These are phyloP conservation scores for Berghia stephanieae DNA, from an alignment of 1,140 invertebrate genomes.

Conservation along the genomic window DNA sequence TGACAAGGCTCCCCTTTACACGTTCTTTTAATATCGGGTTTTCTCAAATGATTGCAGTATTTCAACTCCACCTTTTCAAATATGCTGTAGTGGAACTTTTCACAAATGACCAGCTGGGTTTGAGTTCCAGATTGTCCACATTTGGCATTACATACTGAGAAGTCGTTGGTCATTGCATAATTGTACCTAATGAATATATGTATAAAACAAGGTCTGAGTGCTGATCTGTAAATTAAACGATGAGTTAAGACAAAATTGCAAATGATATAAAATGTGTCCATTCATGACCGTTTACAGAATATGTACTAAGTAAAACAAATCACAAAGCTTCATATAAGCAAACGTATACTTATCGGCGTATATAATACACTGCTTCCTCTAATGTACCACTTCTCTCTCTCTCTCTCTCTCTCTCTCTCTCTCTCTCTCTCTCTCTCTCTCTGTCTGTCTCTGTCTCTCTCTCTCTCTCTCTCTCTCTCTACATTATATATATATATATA, in stretches of 20 bases:
- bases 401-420: not conserved
- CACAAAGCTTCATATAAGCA: not conserved
- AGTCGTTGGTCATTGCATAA: constrained; percentile 25
- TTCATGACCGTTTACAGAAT: not conserved
- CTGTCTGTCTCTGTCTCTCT: not conserved
- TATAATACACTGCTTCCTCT: not conserved
- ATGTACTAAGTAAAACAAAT: not conserved
- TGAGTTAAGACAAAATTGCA: constrained; percentile 12
- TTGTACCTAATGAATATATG: not conserved
- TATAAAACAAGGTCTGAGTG: not conserved
- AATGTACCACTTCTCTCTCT: not conserved
- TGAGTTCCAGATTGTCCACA: constrained; percentile 13
- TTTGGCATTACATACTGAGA: constrained; percentile 16
- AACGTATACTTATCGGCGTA: not conserved
- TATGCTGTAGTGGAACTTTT: not conserved
- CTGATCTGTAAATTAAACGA: not conserved
- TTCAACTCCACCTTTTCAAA: not conserved
- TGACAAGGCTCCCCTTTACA: not conserved
- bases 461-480: not conserved
- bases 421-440: not conserved
- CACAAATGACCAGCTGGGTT: constrained; percentile 11
- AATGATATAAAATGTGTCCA: not conserved
- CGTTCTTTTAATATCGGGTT: not conserved
- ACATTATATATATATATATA: not conserved
- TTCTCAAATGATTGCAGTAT: not conserved